Conservation (phyloP, 2,888 invertebrate species). For the Fragum fragum region DNA sequence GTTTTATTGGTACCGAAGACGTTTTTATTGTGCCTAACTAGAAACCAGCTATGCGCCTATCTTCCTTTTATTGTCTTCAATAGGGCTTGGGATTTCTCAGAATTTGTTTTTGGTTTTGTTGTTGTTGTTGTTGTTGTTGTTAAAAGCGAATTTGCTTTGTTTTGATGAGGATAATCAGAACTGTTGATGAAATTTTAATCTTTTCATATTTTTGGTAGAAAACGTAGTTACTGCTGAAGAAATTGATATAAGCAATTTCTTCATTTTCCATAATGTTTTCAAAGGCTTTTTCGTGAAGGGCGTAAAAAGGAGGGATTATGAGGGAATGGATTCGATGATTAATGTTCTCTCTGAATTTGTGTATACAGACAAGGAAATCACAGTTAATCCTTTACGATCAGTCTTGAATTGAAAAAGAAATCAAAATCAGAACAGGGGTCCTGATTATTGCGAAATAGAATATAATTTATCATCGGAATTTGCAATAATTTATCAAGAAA, state of each 20-base stretch:
- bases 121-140: too few species aligned
- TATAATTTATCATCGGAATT: slow-evolving; percentile 18
- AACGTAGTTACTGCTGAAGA: too few species aligned
- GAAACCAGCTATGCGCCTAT: slow-evolving; percentile 7
- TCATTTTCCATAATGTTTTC: too few species aligned
- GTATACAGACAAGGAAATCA: background rate
- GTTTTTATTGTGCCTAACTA: slow-evolving; percentile 31
- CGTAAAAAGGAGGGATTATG: too few species aligned
- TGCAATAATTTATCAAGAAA: slow-evolving; percentile 20
- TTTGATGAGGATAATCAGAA: too few species aligned
- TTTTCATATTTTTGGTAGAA: too few species aligned
- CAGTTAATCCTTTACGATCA: background rate
- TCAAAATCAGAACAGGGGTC: background rate
- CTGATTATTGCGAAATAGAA: slow-evolving; percentile 7
- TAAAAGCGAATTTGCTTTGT: too few species aligned
- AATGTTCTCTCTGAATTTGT: background rate
- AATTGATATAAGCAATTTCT: too few species aligned
- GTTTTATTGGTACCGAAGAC: slow-evolving; percentile 30
- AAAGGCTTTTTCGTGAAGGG: too few species aligned
- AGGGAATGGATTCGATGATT: background rate
- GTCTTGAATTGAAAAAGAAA: background rate
- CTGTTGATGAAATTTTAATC: too few species aligned
- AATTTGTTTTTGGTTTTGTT: background rate
- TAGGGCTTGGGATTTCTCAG: background rate
- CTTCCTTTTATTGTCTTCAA: slow-evolving; percentile 2